phyloP scores from a whole-genome alignment of 2,797 vertebrate species.

The Tragopan temminckii region DNA sequence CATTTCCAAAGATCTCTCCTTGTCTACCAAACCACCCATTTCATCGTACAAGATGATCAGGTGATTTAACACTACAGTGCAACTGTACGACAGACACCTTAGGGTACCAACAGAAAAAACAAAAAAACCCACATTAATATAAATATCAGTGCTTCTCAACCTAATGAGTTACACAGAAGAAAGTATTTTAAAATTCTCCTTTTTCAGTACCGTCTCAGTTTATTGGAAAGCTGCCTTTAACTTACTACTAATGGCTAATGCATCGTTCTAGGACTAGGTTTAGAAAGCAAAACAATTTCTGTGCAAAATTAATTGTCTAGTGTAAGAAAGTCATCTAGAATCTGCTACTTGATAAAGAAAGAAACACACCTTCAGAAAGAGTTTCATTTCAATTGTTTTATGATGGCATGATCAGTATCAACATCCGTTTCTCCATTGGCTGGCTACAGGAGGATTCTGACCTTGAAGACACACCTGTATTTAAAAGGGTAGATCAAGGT shows the following conservation, averaged over 20 bases:
- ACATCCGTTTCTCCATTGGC: background rate
- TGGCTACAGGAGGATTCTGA: background rate
- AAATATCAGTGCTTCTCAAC: too few species aligned
- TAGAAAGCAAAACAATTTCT: background rate
- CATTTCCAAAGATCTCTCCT: too few species aligned
- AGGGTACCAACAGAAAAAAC: too few species aligned
- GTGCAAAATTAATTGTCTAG: background rate
- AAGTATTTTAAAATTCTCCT: too few species aligned
- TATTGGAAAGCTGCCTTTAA: background rate
- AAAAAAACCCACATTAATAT: too few species aligned
- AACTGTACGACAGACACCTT: too few species aligned
- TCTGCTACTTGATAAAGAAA: background rate
- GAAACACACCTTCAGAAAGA: background rate
- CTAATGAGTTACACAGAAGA: too few species aligned
- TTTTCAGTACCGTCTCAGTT: background rate
- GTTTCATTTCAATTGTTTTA: background rate
- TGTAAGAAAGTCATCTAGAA: background rate
- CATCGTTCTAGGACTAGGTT: background rate
- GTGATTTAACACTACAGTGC: too few species aligned
- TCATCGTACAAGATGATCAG: too few species aligned
- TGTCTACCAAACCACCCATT: too few species aligned
- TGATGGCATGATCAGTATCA: background rate
- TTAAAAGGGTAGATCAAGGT: background rate
- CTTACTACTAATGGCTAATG: background rate
- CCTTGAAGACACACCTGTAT: background rate